A percentile compares a stretch with the other conserved stretches of the same genome.
phyloP scores from a whole-genome alignment of 2,113 vertebrate species.

The Petrocephalus microphthalmus region DNA sequence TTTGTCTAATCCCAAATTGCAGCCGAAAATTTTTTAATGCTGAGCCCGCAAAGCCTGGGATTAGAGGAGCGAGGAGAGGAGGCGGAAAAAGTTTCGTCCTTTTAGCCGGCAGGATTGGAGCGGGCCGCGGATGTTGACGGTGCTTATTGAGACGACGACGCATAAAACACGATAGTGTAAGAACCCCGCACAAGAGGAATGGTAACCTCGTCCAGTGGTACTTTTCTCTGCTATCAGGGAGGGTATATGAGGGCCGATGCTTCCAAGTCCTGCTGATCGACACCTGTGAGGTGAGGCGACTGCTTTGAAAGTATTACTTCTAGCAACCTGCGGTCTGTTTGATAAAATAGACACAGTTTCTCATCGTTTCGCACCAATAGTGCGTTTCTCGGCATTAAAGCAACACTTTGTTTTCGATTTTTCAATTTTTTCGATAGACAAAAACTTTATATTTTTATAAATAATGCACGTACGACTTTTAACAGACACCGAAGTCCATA shows the following conservation, averaged over 20 bases:
- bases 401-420: neutral
- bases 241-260: slow-evolving; percentile 43
- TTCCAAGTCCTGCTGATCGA: slow-evolving; percentile 38
- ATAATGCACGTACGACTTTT: neutral
- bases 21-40: slow-evolving; percentile 76
- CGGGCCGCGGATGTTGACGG: slow-evolving; percentile 58
- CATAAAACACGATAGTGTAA: slow-evolving; percentile 53
- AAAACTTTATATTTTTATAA: neutral
- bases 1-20: slow-evolving; percentile 90
- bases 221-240: slow-evolving; percentile 34
- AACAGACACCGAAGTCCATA: neutral
- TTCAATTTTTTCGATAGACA: neutral
- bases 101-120: slow-evolving; percentile 58
- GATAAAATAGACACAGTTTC: slow-evolving; percentile 37
- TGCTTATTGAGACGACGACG: slow-evolving; percentile 63
- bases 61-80: slow-evolving; percentile 55
- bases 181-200: slow-evolving; percentile 34
- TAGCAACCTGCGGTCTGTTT: slow-evolving; percentile 43
- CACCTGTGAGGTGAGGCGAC: slow-evolving; percentile 59
- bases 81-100: slow-evolving; percentile 61
- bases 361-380: neutral
- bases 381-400: neutral
- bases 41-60: slow-evolving; percentile 79
- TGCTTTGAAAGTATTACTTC: slow-evolving; percentile 47
- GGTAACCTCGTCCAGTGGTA: slow-evolving; percentile 42